A percentile compares a stretch with the other conserved stretches of the same genome.
These are phyloP conservation scores for Dichetophora obliterata DNA, from an alignment of 2,888 invertebrate species.

Conservation along the genomic window DNA sequence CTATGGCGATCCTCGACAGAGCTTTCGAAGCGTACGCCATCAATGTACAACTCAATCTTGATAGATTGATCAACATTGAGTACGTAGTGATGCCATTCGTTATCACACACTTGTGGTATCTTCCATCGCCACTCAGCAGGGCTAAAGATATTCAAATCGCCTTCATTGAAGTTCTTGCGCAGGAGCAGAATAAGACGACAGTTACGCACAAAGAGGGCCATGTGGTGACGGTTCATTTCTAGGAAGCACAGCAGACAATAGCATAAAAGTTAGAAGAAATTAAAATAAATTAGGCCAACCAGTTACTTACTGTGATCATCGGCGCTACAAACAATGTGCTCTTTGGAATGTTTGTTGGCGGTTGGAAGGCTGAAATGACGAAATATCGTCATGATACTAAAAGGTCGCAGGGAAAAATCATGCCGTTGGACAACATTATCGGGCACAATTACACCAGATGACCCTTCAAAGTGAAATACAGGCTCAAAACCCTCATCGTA, in stretches of 20 bases:
- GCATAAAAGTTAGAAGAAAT: background rate
- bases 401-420: conserved; percentile 79
- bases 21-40: conserved; percentile 77
- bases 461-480: conserved; percentile 96
- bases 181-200: conserved; percentile 95
- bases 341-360: conserved; percentile 91
- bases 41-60: conserved; percentile 88
- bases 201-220: conserved; percentile 96
- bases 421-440: conserved; percentile 79
- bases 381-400: conserved; percentile 95
- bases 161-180: conserved; percentile 90
- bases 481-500: conserved; percentile 91
- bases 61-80: conserved; percentile 90
- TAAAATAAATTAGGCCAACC: too few relatives aligned
- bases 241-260: background rate
- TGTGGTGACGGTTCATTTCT: conserved; percentile 98
- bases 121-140: conserved; percentile 99
- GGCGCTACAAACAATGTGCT: conserved; percentile 96
- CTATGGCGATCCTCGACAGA: conserved; percentile 72
- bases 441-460: conserved; percentile 88
- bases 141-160: conserved; percentile 92
- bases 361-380: conserved; percentile 85
- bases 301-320: conserved; percentile 83
- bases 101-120: conserved; percentile 94
- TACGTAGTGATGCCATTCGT: conserved; percentile 99